These are phyloP conservation scores for Halictus rubicundus DNA, from an alignment of 1,140 invertebrate species.

Conservation along the genomic window DNA sequence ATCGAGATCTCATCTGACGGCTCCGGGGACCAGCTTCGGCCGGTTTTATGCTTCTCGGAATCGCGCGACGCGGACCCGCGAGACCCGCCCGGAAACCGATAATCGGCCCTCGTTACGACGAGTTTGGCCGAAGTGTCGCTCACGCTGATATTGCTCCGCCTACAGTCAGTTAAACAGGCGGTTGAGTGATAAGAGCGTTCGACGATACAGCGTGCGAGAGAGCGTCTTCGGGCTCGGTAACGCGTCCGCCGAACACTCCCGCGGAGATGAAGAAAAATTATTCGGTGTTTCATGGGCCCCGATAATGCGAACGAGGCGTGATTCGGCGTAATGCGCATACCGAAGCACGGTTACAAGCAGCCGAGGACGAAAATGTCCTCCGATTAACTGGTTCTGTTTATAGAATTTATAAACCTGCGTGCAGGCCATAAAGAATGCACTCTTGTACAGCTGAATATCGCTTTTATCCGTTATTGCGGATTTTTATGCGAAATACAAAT, in stretches of 20 bases:
- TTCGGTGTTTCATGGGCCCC: too few relatives aligned
- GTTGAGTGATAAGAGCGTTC: neutral
- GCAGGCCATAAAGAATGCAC: too few relatives aligned
- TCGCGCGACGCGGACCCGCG: conserved; percentile 33
- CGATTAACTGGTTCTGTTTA: too few relatives aligned
- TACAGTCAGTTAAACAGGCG: neutral
- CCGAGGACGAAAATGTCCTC: too few relatives aligned
- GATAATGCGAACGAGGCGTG: too few relatives aligned
- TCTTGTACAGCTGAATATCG: too few relatives aligned
- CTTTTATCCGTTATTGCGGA: too few relatives aligned
- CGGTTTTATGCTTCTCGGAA: conserved; percentile 67
- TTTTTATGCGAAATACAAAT: too few relatives aligned
- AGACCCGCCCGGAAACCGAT: neutral
- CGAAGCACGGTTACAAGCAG: too few relatives aligned
- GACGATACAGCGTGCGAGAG: neutral
- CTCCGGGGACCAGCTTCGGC: conserved; percentile 15
- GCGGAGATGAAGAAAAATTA: too few relatives aligned
- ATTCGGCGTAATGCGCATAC: too few relatives aligned
- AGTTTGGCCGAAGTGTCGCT: neutral
- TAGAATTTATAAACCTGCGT: too few relatives aligned
- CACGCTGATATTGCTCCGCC: neutral
- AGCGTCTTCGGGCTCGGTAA: neutral
- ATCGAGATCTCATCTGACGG: conserved; percentile 40
- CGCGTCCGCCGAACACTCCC: neutral
- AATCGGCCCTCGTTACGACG: neutral